These are phyloP conservation scores for Chymomyza amoena DNA, from an alignment of 2,888 invertebrate genomes.

Conservation along the genomic window DNA sequence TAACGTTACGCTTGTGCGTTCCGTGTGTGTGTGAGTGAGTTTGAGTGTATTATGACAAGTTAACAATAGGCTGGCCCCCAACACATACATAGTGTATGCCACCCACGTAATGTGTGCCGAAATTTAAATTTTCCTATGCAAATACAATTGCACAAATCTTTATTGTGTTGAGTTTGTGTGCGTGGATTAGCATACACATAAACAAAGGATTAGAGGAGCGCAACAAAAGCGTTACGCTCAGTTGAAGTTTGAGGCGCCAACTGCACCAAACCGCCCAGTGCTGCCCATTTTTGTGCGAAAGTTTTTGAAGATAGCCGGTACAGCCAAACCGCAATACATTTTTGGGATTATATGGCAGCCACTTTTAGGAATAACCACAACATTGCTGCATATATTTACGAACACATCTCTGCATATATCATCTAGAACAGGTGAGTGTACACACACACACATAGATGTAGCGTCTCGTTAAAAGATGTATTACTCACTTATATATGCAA, in stretches of 20 bases:
- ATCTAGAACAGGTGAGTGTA: constrained; percentile 56
- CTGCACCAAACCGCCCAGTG: neutral
- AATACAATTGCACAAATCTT: constrained; percentile 57
- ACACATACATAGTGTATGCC: constrained; percentile 40
- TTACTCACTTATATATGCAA: constrained; percentile 42
- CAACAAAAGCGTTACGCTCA: constrained; percentile 8
- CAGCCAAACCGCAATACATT: constrained; percentile 47
- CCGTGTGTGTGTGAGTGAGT: constrained; percentile 10
- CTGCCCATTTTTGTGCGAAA: neutral
- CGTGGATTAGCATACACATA: constrained; percentile 67
- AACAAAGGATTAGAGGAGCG: constrained; percentile 67
- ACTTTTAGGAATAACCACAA: constrained; percentile 3
- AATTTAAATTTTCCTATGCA: constrained; percentile 69
- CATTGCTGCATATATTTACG: neutral
- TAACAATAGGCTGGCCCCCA: constrained; percentile 55
- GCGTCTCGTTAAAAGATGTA: constrained; percentile 59
- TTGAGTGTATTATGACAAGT: constrained; percentile 34
- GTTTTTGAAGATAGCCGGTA: neutral
- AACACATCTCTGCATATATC: neutral
- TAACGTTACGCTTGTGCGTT: constrained; percentile 42
- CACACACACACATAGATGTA: neutral
- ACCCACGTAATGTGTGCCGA: constrained; percentile 74
- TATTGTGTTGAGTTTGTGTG: neutral
- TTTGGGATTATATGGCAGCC: constrained; percentile 52
- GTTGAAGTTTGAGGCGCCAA: neutral